Base-by-base conservation (phyloP, 2,888 invertebrate species). In the Plusia festucae region DNA sequence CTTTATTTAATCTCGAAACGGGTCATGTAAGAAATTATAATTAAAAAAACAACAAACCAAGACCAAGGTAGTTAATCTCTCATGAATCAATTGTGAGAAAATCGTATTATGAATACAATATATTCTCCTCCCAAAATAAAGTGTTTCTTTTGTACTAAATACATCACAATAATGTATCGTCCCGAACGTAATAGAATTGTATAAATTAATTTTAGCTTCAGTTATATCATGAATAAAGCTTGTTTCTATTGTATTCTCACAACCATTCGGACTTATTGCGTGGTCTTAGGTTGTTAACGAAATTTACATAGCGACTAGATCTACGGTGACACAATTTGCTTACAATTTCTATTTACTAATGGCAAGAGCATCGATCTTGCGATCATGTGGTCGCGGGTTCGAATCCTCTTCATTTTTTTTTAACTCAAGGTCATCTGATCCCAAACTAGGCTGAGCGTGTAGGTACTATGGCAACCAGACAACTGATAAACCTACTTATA, bases 41-140 rank as follows among this genome's bases (percentile, higher is more conserved):
- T n/a, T n/a, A n/a, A n/a, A n/a, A n/a, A n/a, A n/a, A 30, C 20
- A 18, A 13, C 46, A 30, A 57, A 46, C 16, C 16, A 44, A 44
- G 11, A 30, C 4, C 7, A 49, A 15, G 30, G 4, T 8, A 20
- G 30, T 57, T 20, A 0, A 2, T 16, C 44, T 24, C 6, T 24
- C 44, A n/a, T 44, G 24, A 56, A 16, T 44, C 16, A 56, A n/a
- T 27, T 56, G 44, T 46, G 46, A 46, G 44, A 56, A 44, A 22
- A 44, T 27, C n/a, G 1, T 56, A 16, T 30, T 56, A n/a, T n/a
- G 16, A 46, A 57, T 13, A 18, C 24, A 32, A 15, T n/a, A n/a
- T n/a, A n/a, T 32, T 49, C 49, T 9, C 27, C 20, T 8, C 20
- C n/a, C 6, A 20, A n/a, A 5, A 1, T 55, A 11, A 5, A 16